phyloP scores from a whole-genome alignment of 2,113 vertebrate genomes.

The Labeo catla region DNA sequence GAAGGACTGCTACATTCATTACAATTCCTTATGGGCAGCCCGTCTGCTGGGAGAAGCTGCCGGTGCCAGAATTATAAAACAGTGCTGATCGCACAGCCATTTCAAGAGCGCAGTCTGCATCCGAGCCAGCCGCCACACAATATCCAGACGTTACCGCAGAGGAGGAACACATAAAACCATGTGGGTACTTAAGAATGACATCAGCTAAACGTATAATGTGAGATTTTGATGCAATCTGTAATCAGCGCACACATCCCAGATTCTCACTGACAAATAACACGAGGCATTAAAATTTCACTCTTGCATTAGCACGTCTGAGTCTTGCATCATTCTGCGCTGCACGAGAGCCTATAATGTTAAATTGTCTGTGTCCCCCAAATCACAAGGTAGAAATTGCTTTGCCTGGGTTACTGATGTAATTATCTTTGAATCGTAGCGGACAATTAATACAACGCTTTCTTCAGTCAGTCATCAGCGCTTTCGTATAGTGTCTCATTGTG shows the following conservation, averaged over 20 bases:
- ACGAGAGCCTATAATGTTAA: slow-evolving; percentile 37
- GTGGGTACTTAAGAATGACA: background rate
- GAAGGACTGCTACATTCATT: slow-evolving; percentile 20
- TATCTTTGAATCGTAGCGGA: slow-evolving; percentile 42
- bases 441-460: slow-evolving; percentile 52
- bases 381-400: slow-evolving; percentile 31
- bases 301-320: background rate
- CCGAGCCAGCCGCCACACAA: background rate
- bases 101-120: slow-evolving; percentile 11
- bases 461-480: slow-evolving; percentile 43
- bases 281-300: slow-evolving; percentile 30
- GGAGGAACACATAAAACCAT: background rate
- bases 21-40: slow-evolving; percentile 19
- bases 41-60: slow-evolving; percentile 23
- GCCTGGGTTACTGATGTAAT: slow-evolving; percentile 42
- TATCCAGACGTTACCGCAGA: background rate
- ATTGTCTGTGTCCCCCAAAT: slow-evolving; percentile 36
- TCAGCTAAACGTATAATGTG: background rate
- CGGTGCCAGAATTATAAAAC: slow-evolving; percentile 44
- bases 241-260: background rate
- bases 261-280: slow-evolving; percentile 10
- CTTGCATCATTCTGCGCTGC: slow-evolving; percentile 13
- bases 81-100: slow-evolving; percentile 29
- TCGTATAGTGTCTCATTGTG: slow-evolving; percentile 25
- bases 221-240: slow-evolving; percentile 16